Conservation (phyloP, 2,113 vertebrate species). For the Serilophus lunatus region DNA sequence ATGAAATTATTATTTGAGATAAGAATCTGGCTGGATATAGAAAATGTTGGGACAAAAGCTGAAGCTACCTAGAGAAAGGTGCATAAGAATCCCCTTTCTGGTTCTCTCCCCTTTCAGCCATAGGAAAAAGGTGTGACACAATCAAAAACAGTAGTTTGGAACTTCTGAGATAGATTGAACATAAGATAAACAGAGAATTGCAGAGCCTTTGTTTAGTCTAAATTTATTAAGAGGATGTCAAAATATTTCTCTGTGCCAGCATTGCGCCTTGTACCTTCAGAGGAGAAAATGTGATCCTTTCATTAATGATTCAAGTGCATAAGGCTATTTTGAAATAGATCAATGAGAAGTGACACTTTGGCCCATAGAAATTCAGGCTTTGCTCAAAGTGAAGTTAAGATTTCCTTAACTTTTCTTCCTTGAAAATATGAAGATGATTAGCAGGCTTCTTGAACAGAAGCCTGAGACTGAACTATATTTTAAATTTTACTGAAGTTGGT, state of each 20-base stretch:
- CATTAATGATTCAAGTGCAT: constrained; percentile 32
- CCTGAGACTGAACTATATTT: background rate
- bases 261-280: background rate
- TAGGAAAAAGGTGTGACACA: background rate
- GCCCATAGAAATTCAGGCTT: background rate
- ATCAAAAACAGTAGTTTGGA: background rate
- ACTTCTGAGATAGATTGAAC: background rate
- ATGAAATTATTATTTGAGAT: background rate
- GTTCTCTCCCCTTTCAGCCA: background rate
- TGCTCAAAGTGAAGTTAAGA: constrained; percentile 1
- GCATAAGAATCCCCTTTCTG: background rate
- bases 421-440: background rate
- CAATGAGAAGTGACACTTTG: constrained; percentile 21
- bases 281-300: background rate
- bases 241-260: background rate
- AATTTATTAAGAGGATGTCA: background rate
- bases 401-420: background rate
- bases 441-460: background rate
- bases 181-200: background rate
- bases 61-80: background rate
- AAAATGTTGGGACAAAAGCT: background rate
- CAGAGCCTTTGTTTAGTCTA: background rate
- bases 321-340: constrained; percentile 18
- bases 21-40: background rate
- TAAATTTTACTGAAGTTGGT: background rate